Evolutionary conservation across 1,140 invertebrate genomes (phyloP).

Genomic region (Globodera ellingtonae): DNA sequence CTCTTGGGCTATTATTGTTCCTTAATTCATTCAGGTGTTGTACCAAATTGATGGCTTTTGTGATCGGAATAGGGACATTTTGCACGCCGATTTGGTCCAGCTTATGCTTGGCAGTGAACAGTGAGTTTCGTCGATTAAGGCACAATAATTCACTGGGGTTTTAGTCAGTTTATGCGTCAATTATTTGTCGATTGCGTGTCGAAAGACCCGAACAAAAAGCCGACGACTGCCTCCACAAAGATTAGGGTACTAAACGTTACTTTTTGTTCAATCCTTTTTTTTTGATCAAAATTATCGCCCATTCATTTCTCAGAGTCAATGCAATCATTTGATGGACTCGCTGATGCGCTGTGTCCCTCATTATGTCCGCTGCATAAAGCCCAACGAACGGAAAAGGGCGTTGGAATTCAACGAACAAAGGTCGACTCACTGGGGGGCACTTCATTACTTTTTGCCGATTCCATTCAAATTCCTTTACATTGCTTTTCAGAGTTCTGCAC

Average conservation of each 20-base stretch:
- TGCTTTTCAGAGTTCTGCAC: conserved; percentile 69
- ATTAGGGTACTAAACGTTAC: conserved; percentile 69
- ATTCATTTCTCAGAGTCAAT: conserved; percentile 69
- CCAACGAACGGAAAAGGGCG: conserved; percentile 77
- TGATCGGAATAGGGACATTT: conserved; percentile 77
- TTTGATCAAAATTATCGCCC: background rate
- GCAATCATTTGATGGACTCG: conserved; percentile 75
- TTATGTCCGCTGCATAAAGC: conserved; percentile 78
- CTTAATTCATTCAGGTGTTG: conserved; percentile 69
- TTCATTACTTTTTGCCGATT: background rate
- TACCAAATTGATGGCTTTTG: conserved; percentile 77
- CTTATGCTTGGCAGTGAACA: conserved; percentile 76
- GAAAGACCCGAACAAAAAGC: conserved; percentile 71
- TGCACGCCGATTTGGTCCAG: conserved; percentile 76
- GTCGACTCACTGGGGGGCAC: conserved; percentile 43
- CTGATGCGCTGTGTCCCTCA: conserved; percentile 77
- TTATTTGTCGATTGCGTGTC: conserved; percentile 73
- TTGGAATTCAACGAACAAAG: conserved; percentile 77
- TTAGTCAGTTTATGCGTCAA: conserved; percentile 72
- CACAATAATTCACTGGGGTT: conserved; percentile 25
- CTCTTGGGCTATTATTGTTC: background rate
- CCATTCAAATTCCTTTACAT: background rate
- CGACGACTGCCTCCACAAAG: conserved; percentile 76
- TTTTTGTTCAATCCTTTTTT: background rate
- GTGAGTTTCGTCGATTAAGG: conserved; percentile 67